Percentiles rank a stretch among this genome's conserved stretches.
Conservation (phyloP, 2,797 vertebrate species). For the Tympanoctomys barrerae region DNA sequence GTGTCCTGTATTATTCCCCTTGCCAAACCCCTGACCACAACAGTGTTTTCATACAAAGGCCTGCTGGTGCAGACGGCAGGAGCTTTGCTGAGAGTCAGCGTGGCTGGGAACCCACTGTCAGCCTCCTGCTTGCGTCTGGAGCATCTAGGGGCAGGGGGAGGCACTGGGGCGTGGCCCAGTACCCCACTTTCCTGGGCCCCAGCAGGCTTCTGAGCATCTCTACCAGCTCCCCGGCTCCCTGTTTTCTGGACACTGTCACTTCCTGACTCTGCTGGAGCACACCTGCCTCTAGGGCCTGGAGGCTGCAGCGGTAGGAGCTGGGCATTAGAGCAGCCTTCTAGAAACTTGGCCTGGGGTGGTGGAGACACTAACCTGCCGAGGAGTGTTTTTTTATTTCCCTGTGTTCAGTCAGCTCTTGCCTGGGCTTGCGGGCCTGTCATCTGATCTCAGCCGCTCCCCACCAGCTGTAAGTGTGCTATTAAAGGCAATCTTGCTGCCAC, state of each 20-base stretch:
- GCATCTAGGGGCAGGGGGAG: background rate
- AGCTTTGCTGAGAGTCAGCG: background rate
- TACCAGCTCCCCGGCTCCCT: background rate
- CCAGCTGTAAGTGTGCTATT: slow-evolving; percentile 8
- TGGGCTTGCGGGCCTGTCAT: background rate
- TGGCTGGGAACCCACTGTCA: background rate
- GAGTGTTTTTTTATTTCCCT: slow-evolving; percentile 21
- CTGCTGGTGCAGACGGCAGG: background rate
- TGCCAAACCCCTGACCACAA: too few species aligned
- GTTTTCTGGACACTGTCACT: background rate
- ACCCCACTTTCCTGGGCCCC: background rate
- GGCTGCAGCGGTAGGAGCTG: background rate
- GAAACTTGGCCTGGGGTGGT: background rate
- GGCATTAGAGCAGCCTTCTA: background rate
- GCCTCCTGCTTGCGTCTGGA: background rate
- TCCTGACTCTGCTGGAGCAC: background rate
- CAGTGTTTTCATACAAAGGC: background rate
- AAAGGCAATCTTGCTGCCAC: background rate
- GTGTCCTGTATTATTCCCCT: too few species aligned
- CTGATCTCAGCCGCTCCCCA: background rate
- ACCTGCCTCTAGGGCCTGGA: background rate
- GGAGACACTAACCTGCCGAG: background rate
- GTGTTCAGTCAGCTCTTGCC: background rate
- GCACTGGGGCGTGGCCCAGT: background rate
- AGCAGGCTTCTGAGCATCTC: background rate